Conservation (phyloP, 2,797 vertebrate genomes). For the Gila robusta region DNA sequence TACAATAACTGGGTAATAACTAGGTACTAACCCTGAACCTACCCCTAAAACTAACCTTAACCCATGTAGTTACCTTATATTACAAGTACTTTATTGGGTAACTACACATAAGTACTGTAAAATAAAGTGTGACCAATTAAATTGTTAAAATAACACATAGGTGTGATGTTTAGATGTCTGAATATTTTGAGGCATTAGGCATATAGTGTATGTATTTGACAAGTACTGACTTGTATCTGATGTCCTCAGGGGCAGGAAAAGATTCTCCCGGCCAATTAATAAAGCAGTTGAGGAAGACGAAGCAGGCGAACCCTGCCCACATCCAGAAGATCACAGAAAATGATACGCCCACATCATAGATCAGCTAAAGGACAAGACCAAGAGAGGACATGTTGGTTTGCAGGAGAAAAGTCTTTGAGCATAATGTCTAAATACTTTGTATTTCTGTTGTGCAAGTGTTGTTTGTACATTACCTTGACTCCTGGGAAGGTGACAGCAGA, state of each 20-base stretch:
- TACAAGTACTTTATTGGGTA: too few species aligned
- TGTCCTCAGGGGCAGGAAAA: constrained; percentile 86
- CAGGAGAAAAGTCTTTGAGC: too few species aligned
- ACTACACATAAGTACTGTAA: too few species aligned
- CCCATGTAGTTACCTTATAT: too few species aligned
- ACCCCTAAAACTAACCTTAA: too few species aligned
- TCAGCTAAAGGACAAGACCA: constrained; percentile 45
- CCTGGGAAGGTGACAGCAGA: constrained; percentile 89
- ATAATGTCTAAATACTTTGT: not conserved
- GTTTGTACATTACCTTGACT: constrained; percentile 79
- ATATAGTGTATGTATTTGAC: not conserved
- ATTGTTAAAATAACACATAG: not conserved
- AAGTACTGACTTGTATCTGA: constrained; percentile 82
- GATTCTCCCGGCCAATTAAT: constrained; percentile 87
- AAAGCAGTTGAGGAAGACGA: constrained; percentile 87
- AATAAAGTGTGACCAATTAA: not conserved
- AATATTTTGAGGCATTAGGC: not conserved
- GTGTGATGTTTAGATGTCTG: not conserved
- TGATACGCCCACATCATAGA: constrained; percentile 62
- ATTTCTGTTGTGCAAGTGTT: not conserved
- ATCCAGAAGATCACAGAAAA: constrained; percentile 82
- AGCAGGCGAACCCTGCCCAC: constrained; percentile 84
- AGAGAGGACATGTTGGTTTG: not conserved
- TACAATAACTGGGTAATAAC: too few species aligned
- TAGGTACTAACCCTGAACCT: too few species aligned